Conservation (phyloP, 1,140 invertebrate species). For the Drosophila kohkoa region DNA sequence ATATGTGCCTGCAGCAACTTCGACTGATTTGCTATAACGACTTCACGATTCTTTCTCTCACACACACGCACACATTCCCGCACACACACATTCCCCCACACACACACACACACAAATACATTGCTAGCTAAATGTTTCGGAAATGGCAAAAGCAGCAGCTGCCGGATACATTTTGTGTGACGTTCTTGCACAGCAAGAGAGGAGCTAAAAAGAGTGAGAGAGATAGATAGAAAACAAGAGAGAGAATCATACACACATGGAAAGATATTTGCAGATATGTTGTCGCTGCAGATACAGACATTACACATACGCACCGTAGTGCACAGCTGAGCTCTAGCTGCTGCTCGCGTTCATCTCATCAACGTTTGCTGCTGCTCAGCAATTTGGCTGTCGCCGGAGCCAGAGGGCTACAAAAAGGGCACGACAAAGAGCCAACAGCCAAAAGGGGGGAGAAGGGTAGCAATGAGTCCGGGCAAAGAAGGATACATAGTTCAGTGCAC, state of each 20-base stretch:
- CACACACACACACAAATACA: constrained; percentile 1
- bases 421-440: not conserved
- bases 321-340: constrained; percentile 42
- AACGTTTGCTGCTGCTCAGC: constrained; percentile 47
- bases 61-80: not conserved
- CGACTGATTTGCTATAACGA: constrained; percentile 35
- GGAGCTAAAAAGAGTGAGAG: not conserved
- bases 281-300: constrained; percentile 8
- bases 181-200: constrained; percentile 2
- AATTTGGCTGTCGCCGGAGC: constrained; percentile 48
- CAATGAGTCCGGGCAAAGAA: constrained; percentile 9
- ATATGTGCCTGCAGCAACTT: constrained; percentile 19
- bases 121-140: constrained; percentile 70
- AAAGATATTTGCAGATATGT: not conserved
- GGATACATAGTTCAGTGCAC: constrained; percentile 65
- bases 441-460: not conserved
- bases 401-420: not conserved
- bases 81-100: not conserved
- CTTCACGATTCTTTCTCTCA: constrained; percentile 8
- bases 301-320: constrained; percentile 60
- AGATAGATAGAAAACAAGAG: too few relatives aligned
- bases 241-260: too few relatives aligned
- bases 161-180: constrained; percentile 67
- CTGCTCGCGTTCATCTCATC: constrained; percentile 67
- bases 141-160: constrained; percentile 65